phyloP scores from a whole-genome alignment of 2,113 vertebrate species.

The Ceuthmochares aereus region DNA sequence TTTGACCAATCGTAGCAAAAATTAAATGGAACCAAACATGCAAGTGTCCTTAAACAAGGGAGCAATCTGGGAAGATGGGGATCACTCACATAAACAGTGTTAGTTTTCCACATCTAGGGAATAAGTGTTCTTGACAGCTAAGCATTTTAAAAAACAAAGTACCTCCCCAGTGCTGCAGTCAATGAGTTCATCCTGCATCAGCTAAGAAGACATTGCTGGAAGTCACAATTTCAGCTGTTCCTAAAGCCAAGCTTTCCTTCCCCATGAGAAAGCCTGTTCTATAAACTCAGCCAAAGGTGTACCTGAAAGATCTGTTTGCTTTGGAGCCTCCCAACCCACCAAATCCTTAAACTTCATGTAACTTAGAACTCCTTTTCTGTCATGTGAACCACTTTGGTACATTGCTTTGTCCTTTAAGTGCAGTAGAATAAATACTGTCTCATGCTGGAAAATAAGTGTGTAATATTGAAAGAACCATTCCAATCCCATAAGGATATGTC shows the following conservation, averaged over 20 bases:
- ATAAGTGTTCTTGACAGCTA: neutral
- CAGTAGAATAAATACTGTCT: neutral
- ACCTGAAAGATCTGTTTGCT: neutral
- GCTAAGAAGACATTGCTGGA: neutral
- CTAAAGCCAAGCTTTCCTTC: neutral
- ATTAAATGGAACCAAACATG: neutral
- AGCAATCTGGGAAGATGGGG: neutral
- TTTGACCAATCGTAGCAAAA: neutral
- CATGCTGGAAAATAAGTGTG: neutral
- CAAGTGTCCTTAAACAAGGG: neutral
- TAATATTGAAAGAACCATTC: neutral
- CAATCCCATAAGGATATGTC: neutral
- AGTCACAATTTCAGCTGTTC: neutral
- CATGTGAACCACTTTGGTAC: neutral
- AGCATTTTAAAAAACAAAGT: neutral
- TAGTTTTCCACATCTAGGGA: neutral
- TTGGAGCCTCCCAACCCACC: neutral
- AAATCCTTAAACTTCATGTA: no score
- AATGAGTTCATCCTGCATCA: neutral
- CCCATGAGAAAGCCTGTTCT: neutral
- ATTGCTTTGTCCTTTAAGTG: neutral
- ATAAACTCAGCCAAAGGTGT: accelerated
- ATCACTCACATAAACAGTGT: neutral
- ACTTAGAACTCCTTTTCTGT: neutral
- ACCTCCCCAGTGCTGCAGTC: neutral